Percentiles rank a stretch among this genome's conserved stretches.
Conservation (phyloP, 2,797 vertebrate genomes). For the Phataginus tetradactyla region DNA sequence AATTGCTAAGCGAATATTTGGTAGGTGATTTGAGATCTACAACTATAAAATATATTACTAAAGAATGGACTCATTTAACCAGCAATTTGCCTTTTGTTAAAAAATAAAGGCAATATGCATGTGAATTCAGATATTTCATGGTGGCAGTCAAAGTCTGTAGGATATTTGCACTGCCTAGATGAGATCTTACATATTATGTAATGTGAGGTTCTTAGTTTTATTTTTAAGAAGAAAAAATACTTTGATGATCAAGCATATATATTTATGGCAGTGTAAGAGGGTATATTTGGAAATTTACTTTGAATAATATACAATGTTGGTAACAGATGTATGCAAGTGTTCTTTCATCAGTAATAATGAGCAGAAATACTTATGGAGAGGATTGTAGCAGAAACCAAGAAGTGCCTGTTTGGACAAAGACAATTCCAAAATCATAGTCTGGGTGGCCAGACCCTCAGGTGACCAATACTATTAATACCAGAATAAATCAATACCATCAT, state of each 20-base stretch:
- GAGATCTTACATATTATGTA: background rate
- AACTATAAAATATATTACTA: constrained; percentile 61
- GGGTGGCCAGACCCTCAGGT: background rate
- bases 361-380: constrained; percentile 32
- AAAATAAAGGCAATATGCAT: background rate
- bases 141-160: background rate
- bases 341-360: constrained; percentile 23
- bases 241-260: background rate
- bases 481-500: constrained; percentile 29
- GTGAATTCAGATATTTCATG: constrained; percentile 5
- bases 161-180: background rate
- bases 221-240: constrained; percentile 22
- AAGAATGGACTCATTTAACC: constrained; percentile 41
- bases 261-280: background rate
- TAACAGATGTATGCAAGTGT: background rate
- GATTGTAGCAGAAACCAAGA: constrained; percentile 19
- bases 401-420: background rate
- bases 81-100: constrained; percentile 50
- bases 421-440: background rate
- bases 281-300: constrained; percentile 48
- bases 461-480: background rate
- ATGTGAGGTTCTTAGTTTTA: background rate
- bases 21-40: constrained; percentile 48
- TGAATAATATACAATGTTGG: constrained; percentile 25
- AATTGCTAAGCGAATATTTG: constrained; percentile 64